Evolutionary conservation across 1,140 invertebrate genomes (phyloP).

Genomic region (Dinoponera quadriceps): DNA sequence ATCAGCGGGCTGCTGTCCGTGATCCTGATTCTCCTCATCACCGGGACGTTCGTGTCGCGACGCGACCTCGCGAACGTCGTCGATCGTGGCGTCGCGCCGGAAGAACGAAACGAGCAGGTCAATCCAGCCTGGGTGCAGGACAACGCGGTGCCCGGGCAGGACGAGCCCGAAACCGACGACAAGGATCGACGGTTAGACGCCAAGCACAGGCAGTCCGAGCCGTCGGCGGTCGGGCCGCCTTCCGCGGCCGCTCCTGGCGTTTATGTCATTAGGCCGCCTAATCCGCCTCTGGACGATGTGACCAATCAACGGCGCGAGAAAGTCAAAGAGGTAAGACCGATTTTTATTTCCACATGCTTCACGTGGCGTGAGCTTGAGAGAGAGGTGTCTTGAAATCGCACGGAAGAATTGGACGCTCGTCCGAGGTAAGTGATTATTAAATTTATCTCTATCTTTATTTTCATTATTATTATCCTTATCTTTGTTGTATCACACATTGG

Average conservation of each 20-base stretch:
- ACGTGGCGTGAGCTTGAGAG: background rate
- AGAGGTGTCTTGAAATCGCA: background rate
- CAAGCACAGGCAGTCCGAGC: constrained; percentile 78
- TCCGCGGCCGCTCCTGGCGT: constrained; percentile 84
- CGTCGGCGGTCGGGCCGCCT: constrained; percentile 82
- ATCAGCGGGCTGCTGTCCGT: constrained; percentile 83
- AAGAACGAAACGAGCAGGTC: constrained; percentile 78
- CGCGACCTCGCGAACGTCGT: constrained; percentile 79
- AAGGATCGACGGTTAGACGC: constrained; percentile 78
- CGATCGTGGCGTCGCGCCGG: constrained; percentile 79
- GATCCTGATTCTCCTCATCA: constrained; percentile 82
- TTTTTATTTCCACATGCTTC: constrained; percentile 31
- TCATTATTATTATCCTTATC: background rate
- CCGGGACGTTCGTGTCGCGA: constrained; percentile 81
- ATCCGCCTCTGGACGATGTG: constrained; percentile 86
- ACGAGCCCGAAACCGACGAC: constrained; percentile 77
- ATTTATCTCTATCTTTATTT: background rate
- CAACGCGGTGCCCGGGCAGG: constrained; percentile 76
- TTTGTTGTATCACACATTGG: too few species aligned
- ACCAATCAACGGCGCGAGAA: constrained; percentile 89
- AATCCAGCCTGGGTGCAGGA: constrained; percentile 81
- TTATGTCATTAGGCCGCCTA: constrained; percentile 86
- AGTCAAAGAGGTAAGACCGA: constrained; percentile 89
- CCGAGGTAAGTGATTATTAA: constrained; percentile 21
- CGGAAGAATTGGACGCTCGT: background rate